phyloP scores from a whole-genome alignment of 2,888 invertebrate genomes.

The Oasisia sp. region DNA sequence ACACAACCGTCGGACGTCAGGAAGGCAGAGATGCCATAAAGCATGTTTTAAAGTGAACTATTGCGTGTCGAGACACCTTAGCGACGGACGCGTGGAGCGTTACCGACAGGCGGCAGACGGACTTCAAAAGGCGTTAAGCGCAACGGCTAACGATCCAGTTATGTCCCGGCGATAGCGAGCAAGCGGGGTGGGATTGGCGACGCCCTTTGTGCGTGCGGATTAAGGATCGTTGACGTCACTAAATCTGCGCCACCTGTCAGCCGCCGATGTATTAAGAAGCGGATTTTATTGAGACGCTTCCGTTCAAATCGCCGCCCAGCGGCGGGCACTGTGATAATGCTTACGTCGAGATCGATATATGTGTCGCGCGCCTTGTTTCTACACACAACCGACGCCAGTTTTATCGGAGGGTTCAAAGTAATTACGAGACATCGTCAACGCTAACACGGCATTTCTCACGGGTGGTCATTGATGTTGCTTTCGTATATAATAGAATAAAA shows the following conservation, averaged over 20 bases:
- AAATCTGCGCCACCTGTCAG: conserved; percentile 13
- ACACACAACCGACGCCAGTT: neutral
- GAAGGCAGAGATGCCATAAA: conserved; percentile 17
- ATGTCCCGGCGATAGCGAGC: neutral
- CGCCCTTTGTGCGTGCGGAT: neutral
- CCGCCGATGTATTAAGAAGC: neutral
- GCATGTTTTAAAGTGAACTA: conserved; percentile 11
- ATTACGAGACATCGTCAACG: neutral
- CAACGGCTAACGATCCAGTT: neutral
- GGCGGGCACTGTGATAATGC: neutral
- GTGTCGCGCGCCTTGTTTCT: neutral
- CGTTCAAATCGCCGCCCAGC: neutral
- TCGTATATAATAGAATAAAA: conserved; percentile 6
- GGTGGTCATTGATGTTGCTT: conserved; percentile 2
- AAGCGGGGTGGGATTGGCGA: neutral
- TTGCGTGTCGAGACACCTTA: conserved; percentile 12
- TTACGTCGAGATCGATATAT: neutral
- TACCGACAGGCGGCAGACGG: neutral
- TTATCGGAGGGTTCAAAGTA: neutral
- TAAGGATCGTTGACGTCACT: neutral
- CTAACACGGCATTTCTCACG: neutral
- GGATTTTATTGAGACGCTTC: conserved; percentile 10
- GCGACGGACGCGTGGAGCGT: neutral
- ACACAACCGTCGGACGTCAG: conserved; percentile 12
- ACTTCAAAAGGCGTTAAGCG: conserved; percentile 17